These are phyloP conservation scores for Himalopsyche phryganea DNA, from an alignment of 1,140 invertebrate species.

Conservation along the genomic window DNA sequence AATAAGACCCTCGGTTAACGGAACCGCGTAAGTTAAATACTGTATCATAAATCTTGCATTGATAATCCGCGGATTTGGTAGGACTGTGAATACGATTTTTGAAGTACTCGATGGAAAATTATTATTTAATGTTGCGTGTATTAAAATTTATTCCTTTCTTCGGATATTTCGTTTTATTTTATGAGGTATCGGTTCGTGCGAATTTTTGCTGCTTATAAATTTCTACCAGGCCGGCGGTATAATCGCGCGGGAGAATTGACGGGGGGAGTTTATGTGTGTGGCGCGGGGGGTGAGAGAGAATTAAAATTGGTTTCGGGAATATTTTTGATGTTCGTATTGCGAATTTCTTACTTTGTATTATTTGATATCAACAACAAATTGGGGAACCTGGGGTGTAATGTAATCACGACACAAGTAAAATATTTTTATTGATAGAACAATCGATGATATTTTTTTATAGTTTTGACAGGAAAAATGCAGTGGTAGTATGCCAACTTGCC, in stretches of 20 bases:
- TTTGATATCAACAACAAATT: slow-evolving; percentile 3
- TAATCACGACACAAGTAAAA: no score
- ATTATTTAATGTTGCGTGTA: slow-evolving; percentile 35
- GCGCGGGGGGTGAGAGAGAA: not conserved
- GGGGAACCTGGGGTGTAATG: not conserved
- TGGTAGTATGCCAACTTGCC: no score
- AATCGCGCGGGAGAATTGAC: not conserved
- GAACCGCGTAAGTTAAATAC: no score
- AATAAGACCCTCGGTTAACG: no score
- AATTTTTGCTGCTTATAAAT: slow-evolving; percentile 1
- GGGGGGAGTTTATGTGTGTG: not conserved
- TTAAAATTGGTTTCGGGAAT: slow-evolving; percentile 21
- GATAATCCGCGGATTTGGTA: not conserved
- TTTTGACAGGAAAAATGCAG: no score
- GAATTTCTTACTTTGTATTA: slow-evolving; percentile 10
- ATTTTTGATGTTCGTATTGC: slow-evolving; percentile 24
- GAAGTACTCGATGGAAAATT: slow-evolving; percentile 27
- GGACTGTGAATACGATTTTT: not conserved
- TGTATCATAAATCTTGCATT: not conserved
- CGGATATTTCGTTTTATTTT: slow-evolving; percentile 27
- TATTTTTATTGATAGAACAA: no score
- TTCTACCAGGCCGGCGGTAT: not conserved
- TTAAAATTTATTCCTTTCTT: slow-evolving; percentile 33
- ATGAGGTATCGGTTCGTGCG: slow-evolving; percentile 15
- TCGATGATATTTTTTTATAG: no score